Percentiles rank a stretch among this genome's conserved stretches.
phyloP scores from a whole-genome alignment of 1,140 invertebrate genomes.

The Heliconius congener region DNA sequence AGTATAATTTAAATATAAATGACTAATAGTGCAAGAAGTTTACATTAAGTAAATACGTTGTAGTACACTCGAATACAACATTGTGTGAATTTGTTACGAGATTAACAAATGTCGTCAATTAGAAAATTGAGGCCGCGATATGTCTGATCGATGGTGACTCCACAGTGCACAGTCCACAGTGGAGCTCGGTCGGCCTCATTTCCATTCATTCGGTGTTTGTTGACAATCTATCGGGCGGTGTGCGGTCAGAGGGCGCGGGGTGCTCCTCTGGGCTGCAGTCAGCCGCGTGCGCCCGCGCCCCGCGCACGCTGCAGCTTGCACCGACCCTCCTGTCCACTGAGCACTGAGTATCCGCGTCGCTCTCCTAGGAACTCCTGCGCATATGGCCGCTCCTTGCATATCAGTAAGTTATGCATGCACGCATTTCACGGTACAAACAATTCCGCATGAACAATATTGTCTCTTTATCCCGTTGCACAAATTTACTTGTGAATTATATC shows the following conservation, averaged over 20 bases:
- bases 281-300: slow-evolving; percentile 68
- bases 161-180: slow-evolving; percentile 45
- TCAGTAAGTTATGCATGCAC: slow-evolving; percentile 72
- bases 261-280: slow-evolving; percentile 64
- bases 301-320: slow-evolving; percentile 70
- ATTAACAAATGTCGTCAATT: slow-evolving; percentile 30
- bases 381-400: slow-evolving; percentile 35
- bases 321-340: slow-evolving; percentile 23
- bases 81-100: slow-evolving; percentile 5
- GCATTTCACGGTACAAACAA: slow-evolving; percentile 56
- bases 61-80: background rate
- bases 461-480: slow-evolving; percentile 53
- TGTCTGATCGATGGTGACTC: slow-evolving; percentile 40
- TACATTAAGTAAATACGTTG: background rate
- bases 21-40: background rate
- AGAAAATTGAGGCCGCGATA: slow-evolving; percentile 35
- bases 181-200: slow-evolving; percentile 58
- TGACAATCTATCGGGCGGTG: slow-evolving; percentile 63
- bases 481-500: slow-evolving; percentile 25
- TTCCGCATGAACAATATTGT: slow-evolving; percentile 51
- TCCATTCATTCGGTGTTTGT: slow-evolving; percentile 76
- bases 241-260: slow-evolving; percentile 53
- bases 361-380: background rate
- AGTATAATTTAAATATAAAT: background rate
- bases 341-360: background rate